Evolutionary conservation across 2,113 vertebrate genomes (phyloP).

Genomic region (rat (Rattus norvegicus)): DNA sequence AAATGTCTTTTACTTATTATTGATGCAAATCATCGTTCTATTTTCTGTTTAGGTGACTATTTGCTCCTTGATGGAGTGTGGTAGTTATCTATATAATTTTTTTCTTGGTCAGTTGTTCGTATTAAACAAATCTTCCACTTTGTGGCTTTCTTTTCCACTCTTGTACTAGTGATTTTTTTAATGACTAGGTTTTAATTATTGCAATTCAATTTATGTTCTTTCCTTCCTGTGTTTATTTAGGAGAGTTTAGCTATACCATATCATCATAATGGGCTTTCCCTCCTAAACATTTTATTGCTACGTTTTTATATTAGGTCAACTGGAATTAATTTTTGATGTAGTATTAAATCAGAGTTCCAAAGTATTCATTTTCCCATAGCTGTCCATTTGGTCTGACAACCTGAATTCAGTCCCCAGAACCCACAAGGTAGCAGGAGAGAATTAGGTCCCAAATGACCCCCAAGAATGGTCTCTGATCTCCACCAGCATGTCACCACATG

Average conservation of each 20-base stretch:
- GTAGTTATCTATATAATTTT: constrained; percentile 5
- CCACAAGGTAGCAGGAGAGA: not conserved
- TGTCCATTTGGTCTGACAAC: not conserved
- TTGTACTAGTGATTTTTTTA: not conserved
- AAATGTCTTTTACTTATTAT: not conserved
- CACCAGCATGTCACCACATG: not conserved
- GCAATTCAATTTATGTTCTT: not conserved
- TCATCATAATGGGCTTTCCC: not conserved
- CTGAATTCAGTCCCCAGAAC: not conserved
- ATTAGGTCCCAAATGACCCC: not conserved
- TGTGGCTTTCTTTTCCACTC: not conserved
- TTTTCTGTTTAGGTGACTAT: not conserved
- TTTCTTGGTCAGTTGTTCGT: not conserved
- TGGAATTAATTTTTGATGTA: constrained; percentile 16
- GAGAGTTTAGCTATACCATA: not conserved
- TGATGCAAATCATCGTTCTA: not conserved
- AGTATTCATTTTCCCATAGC: not conserved
- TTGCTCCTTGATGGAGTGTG: not conserved
- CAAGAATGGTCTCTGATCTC: not conserved
- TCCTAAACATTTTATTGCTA: not conserved
- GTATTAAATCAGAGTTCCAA: not conserved
- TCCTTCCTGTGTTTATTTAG: not conserved
- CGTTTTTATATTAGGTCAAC: constrained; percentile 2
- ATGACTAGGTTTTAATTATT: constrained; percentile 5
- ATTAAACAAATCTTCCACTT: not conserved